phyloP scores from a whole-genome alignment of 2,888 invertebrate genomes.

The Didymodactylos carnosus region DNA sequence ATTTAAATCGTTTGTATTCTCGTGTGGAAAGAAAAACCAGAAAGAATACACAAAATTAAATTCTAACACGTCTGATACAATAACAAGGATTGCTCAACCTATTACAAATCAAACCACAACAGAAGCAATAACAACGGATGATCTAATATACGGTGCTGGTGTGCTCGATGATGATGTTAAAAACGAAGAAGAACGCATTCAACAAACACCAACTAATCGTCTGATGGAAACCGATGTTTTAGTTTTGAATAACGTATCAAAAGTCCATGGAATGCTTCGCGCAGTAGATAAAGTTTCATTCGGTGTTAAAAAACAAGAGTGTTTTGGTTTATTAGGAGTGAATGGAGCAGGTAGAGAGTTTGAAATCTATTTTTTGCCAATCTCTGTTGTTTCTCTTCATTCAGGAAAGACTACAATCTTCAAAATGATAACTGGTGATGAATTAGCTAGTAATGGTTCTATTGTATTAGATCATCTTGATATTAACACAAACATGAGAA shows the following conservation, averaged over 20 bases:
- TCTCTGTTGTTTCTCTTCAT: too few species aligned
- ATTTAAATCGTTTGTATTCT: too few species aligned
- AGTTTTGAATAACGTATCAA: neutral
- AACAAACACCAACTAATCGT: neutral
- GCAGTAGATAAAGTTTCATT: neutral
- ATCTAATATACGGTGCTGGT: too few species aligned
- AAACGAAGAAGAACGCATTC: conserved; percentile 1
- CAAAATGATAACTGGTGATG: conserved; percentile 34
- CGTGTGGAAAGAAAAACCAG: too few species aligned
- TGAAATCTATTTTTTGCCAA: too few species aligned
- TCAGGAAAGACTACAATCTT: conserved; percentile 15
- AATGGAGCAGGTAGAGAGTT: too few species aligned
- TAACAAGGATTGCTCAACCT: neutral
- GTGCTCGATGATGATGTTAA: neutral
- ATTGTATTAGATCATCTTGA: neutral
- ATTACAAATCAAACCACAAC: neutral
- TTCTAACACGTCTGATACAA: too few species aligned
- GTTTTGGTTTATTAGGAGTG: conserved; percentile 14
- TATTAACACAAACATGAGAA: conserved; percentile 17
- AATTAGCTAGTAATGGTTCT: neutral
- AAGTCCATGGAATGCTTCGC: neutral
- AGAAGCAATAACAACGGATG: neutral
- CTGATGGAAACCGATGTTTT: neutral
- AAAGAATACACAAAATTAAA: too few species aligned
- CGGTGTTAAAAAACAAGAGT: conserved; percentile 3